These are phyloP conservation scores for Lasioglossum baleicum DNA, from an alignment of 1,140 invertebrate species.

Conservation along the genomic window DNA sequence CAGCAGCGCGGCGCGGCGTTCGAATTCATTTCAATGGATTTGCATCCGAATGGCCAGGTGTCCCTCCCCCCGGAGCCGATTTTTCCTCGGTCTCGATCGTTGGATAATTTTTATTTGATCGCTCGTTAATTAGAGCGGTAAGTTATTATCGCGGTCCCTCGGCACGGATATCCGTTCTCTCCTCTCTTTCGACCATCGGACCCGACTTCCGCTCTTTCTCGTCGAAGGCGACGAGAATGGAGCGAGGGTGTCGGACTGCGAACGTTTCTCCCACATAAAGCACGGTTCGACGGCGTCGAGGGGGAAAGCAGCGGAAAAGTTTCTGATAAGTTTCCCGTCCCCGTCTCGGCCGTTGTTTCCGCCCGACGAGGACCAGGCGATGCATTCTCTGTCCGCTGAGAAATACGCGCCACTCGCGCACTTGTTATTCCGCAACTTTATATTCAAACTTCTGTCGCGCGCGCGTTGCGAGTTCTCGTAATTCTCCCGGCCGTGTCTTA, in stretches of 20 bases:
- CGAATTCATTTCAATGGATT: constrained; percentile 73
- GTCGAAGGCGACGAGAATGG: no score
- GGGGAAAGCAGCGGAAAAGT: constrained; percentile 35
- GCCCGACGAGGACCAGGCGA: background rate
- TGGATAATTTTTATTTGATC: constrained; percentile 61
- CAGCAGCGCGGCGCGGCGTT: constrained; percentile 41
- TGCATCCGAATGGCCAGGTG: constrained; percentile 58
- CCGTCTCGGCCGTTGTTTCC: background rate
- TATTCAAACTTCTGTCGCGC: background rate
- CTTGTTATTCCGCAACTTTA: constrained; percentile 8
- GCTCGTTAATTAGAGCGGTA: constrained; percentile 54
- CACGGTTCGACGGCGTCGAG: constrained; percentile 25
- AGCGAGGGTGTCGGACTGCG: no score
- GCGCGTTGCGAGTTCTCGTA: background rate
- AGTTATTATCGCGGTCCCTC: constrained; percentile 41
- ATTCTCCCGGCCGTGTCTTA: background rate
- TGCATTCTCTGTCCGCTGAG: constrained; percentile 9
- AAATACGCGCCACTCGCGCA: background rate
- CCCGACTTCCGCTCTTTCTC: no score
- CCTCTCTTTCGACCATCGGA: no score
- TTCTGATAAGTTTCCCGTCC: constrained; percentile 46
- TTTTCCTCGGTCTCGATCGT: constrained; percentile 13
- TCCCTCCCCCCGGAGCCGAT: background rate
- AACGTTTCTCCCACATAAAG: constrained; percentile 6
- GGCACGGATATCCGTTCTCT: no score